Conservation (phyloP, 2,797 vertebrate species). For the Phrynocephalus guinanensis region DNA sequence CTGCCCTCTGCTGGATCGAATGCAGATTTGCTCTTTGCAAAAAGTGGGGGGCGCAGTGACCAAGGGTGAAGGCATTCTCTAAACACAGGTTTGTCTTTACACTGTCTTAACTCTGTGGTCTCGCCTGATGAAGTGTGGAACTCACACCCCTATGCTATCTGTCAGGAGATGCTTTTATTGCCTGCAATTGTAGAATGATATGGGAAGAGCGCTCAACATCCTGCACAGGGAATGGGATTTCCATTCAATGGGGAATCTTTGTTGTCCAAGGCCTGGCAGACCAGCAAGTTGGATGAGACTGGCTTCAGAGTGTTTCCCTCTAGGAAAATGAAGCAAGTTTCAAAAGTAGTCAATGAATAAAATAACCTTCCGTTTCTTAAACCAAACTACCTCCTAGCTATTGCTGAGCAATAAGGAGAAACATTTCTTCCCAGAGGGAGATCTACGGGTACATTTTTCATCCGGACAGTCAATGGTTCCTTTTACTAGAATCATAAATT, state of each 20-base stretch:
- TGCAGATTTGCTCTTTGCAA: background rate
- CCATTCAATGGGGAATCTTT: accelerated
- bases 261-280: background rate
- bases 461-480: background rate
- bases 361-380: background rate
- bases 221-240: background rate
- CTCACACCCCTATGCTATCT: accelerated
- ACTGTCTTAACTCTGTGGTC: conserved; percentile 26
- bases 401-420: background rate
- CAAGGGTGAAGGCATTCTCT: accelerated
- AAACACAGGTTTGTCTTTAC: conserved; percentile 33
- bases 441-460: background rate
- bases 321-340: background rate
- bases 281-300: background rate
- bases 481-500: background rate
- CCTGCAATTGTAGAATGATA: accelerated
- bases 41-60: too few species aligned
- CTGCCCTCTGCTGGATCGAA: conserved; percentile 79
- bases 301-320: background rate
- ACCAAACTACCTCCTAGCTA: background rate
- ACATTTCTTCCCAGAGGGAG: background rate
- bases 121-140: background rate
- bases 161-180: background rate
- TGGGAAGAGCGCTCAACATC: accelerated
- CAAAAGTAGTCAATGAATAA: background rate